Base-by-base conservation (phyloP, 2,113 vertebrate genomes). In the Coptodon rendalli region DNA sequence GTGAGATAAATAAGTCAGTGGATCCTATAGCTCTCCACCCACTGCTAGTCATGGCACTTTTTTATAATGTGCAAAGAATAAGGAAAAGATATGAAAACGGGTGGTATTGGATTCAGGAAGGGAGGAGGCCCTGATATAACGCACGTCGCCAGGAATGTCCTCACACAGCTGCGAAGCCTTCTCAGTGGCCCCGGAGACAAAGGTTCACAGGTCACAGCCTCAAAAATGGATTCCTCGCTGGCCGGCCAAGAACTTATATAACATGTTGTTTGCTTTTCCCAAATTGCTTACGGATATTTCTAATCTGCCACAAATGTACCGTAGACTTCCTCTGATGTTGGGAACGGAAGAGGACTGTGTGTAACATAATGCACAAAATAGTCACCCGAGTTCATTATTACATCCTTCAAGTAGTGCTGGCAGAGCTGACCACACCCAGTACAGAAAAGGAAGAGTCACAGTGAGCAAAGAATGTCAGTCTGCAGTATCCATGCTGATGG, bases 241-340 rank as follows among this genome's bases (percentile, higher is more conserved):
- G 57, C 52, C 11, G 6, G 92, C 91, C 91, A 93, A 92, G 52
- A 89, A 80, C 57, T 95, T 82, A 76, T 88, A 40, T 63, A 94
- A 93, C 53, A 27, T 38, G 31, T 83, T 87, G 68, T 88, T 94
- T 83, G 87, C 52, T 82, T 83, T 82, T 78, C 81, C 68, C 76
- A 34, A 87, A 86, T 90, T 82, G 83, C 90, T 80, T 48, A 27
- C 63, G 73, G 90, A 84, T 87, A 86, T 87, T 89, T 80, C 81
- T 83, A 80, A 86, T 87, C 84, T 79, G 54, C 9, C 16, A 3
- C 52, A 31, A 89, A 84, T 84, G 54, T 29, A 71, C 82, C 1
- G 3, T 22, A 87, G 24, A 83, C 85, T 91, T 93, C 87, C 88
- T 80, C 73, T 81, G 19, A 83, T 16, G n/a, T 43, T 82, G 63